Conservation (phyloP, 1,140 invertebrate genomes). For the Eriosoma lanigerum region DNA sequence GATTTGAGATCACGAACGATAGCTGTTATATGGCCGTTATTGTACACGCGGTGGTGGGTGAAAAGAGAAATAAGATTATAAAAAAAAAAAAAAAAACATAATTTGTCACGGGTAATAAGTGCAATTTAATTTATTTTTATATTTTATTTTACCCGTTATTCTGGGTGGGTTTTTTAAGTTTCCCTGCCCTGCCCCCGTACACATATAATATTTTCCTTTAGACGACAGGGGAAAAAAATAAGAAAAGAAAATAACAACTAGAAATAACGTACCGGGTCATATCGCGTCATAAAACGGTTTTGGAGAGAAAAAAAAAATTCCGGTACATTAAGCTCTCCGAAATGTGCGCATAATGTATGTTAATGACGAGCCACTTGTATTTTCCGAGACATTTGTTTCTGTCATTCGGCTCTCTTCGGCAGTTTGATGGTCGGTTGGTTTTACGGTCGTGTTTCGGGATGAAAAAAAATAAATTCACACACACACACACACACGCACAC, state of each 20-base stretch:
- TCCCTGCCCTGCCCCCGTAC: background rate
- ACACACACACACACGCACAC: background rate
- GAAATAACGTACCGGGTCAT: background rate
- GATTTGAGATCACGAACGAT: background rate
- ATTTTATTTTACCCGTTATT: background rate
- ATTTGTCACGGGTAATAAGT: constrained; percentile 50
- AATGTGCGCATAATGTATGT: constrained; percentile 47
- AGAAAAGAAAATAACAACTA: no score
- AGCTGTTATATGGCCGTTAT: constrained; percentile 21
- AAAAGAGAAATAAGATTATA: background rate
- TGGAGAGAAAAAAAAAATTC: constrained; percentile 33
- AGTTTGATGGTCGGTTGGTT: constrained; percentile 49
- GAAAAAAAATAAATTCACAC: background rate
- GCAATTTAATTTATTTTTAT: constrained; percentile 46
- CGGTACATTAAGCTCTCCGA: constrained; percentile 42
- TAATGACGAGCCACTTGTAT: constrained; percentile 50
- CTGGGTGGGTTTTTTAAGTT: background rate
- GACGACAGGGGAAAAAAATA: background rate
- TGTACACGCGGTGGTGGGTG: background rate
- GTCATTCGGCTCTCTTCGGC: constrained; percentile 20
- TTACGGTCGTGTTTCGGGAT: constrained; percentile 35
- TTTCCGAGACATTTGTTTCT: constrained; percentile 50
- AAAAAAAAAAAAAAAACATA: background rate
- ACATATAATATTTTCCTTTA: constrained; percentile 1
- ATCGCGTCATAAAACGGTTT: constrained; percentile 26